Base-by-base conservation (phyloP, 2,113 vertebrate genomes). In the Donacobius atricapilla region DNA sequence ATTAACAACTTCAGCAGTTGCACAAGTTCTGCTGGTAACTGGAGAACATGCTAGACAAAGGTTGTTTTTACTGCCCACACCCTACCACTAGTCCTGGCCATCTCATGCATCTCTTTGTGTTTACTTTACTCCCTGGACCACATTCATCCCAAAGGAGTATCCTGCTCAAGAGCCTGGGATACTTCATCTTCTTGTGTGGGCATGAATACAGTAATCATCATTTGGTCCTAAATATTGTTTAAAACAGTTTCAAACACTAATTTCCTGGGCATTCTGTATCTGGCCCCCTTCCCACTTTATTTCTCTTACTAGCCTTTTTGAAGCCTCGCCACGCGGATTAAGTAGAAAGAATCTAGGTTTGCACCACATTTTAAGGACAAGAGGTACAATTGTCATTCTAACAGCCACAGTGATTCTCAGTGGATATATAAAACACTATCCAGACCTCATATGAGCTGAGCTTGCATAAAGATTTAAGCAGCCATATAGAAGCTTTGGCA, bases 31-130 rank as follows among this genome's bases (percentile, higher is more conserved):
- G 42, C 35, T 93, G 75, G 35, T 69, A 88, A 80, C 17, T 39
- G 47, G 58, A 83, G 54, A 86, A 88, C 22, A 10, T 78, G 47
- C 47, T 83, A 83, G 47, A 15, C 1, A 5, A 39, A 58, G 9
- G 14, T 28, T 93, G 39, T 30, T 96, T 81, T 73, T 92, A 66
- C 40, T 71, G 68, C 45, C 75, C 25, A 27, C 79, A 84, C 24
- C 45, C 47, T 86, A 47, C 12, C 30, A 37, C 56, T 48, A 54
- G 31, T 83, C 21, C 39, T 54, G 68, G 30, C 21, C 66, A 70
- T 35, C 35, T 73, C 51, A 63, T 13, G 12, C 28, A 68, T n/a
- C 39, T 78, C 39, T 51, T 31, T 15, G 21, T 40, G 18, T 70
- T 93, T 82, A 25, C 33, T 77, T 50, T 60, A 20, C 25, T 50